Base-by-base conservation (phyloP, 2,888 invertebrate genomes). In the Archips xylosteana region DNA sequence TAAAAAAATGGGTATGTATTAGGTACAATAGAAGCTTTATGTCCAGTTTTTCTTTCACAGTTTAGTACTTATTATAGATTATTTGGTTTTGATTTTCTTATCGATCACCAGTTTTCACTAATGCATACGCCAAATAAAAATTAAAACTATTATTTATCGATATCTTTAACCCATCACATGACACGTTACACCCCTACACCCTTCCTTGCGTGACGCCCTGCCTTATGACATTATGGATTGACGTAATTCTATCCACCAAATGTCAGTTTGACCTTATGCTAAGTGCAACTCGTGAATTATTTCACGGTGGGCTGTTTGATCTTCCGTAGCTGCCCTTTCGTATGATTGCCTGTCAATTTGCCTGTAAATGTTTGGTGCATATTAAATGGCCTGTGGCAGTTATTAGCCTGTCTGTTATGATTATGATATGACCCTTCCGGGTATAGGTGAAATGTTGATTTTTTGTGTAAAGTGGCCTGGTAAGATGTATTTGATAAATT, bases 211-310 rank as follows among this genome's bases (percentile, higher is more conserved):
- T 92, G 92, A 87, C 88, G 83, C 81, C 76, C 76, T 76, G 81
- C 85, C 83, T 80, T 80, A 82, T 83, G 82, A 82, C 81, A 80
- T 86, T 88, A 88, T 88, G 87, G 87, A 87, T 87, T 78, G 85
- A 82, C 85, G 83, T 90, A 87, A 92, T 90, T 91, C 86, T 89
- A 71, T 74, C 85, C 87, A 88, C 81, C 85, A 94, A 94, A 94
- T 94, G 93, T 88, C 94, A 94, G 91, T 89, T 91, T 94, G 93
- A 94, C 94, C 94, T 94, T 94, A 92, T 91, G 91, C 83, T 91
- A 92, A 94, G 87, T 85, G 87, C 82, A 79, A 80, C 85, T 85
- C 82, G 85, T 90, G 86, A 89, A 91, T 90, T 89, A 91, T 92
- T 89, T 80, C 81, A 83, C 80, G 81, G 82, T 83, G 79, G 80